A percentile compares a stretch with the other conserved stretches of the same genome.
Conservation (phyloP, 2,797 vertebrate genomes). For the Argyrosomus regius region DNA sequence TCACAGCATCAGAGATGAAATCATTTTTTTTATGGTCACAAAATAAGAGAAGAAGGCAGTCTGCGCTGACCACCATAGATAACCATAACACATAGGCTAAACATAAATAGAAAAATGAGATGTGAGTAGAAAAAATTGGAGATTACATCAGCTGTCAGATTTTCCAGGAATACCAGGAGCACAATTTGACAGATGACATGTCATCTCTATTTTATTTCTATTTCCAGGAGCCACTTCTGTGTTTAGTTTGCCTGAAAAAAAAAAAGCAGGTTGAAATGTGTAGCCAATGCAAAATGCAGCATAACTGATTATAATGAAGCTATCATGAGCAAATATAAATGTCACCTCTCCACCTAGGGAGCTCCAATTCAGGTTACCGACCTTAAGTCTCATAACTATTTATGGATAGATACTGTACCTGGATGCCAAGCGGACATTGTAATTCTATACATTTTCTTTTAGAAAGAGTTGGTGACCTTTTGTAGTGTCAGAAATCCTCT, state of each 20-base stretch:
- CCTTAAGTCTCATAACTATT: not conserved
- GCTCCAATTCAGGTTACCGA: not conserved
- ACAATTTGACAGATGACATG: constrained; percentile 22
- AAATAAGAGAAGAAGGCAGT: not conserved
- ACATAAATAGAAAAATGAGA: not conserved
- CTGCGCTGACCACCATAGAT: not conserved
- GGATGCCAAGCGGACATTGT: not conserved
- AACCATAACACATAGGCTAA: not conserved
- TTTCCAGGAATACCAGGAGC: not conserved
- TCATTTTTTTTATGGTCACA: constrained; percentile 29
- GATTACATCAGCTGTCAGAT: constrained; percentile 4
- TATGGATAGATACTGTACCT: not conserved
- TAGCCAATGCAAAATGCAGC: not conserved
- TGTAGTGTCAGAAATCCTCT: not conserved
- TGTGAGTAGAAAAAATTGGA: constrained; percentile 18
- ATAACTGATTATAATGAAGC: not conserved
- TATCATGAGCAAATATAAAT: not conserved
- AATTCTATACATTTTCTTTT: constrained; percentile 8
- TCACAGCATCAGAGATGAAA: not conserved
- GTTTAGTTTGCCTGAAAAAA: not conserved
- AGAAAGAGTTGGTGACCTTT: not conserved
- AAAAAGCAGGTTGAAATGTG: not conserved
- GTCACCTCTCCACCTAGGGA: not conserved
- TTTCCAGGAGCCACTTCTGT: not conserved
- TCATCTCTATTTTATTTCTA: not conserved